phyloP scores from a whole-genome alignment of 2,888 invertebrate genomes.

The Anagyrus pseudococci region DNA sequence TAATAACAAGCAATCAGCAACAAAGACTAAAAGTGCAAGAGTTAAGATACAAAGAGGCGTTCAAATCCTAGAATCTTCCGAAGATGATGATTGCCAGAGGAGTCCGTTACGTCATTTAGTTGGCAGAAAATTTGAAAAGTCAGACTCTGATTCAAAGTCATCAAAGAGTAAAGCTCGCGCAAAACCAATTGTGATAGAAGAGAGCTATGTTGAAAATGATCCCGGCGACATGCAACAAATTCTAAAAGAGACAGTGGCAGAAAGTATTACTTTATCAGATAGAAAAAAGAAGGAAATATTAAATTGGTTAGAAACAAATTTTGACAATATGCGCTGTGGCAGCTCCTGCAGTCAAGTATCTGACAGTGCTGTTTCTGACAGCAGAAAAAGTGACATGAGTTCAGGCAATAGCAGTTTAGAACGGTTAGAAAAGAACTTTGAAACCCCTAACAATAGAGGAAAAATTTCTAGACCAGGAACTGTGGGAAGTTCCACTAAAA shows the following conservation, averaged over 20 bases:
- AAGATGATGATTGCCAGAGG: constrained; percentile 29
- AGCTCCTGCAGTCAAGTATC: constrained; percentile 44
- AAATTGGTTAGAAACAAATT: constrained; percentile 52
- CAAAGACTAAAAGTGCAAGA: background rate
- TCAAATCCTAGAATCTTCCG: constrained; percentile 41
- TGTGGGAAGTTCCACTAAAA: constrained; percentile 8
- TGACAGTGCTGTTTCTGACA: constrained; percentile 48
- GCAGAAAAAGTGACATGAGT: constrained; percentile 45
- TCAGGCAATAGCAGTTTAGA: constrained; percentile 59
- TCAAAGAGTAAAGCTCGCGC: too few relatives aligned
- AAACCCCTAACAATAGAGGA: constrained; percentile 59
- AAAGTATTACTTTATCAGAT: constrained; percentile 44
- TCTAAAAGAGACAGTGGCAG: constrained; percentile 19
- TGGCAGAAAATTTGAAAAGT: background rate
- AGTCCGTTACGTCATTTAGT: background rate
- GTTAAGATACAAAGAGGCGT: background rate
- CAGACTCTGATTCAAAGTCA: constrained; percentile 14
- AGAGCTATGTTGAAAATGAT: constrained; percentile 39
- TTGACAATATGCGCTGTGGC: constrained; percentile 44
- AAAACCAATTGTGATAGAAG: constrained; percentile 30
- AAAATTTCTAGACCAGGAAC: constrained; percentile 42
- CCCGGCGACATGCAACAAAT: constrained; percentile 15
- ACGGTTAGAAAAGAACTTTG: constrained; percentile 54
- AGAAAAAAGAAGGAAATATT: constrained; percentile 53
- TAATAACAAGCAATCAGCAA: background rate